Percentiles rank a stretch among this genome's conserved stretches.
Evolutionary conservation across 2,888 invertebrate species (phyloP).

Genomic region (Hetaerina titia): DNA sequence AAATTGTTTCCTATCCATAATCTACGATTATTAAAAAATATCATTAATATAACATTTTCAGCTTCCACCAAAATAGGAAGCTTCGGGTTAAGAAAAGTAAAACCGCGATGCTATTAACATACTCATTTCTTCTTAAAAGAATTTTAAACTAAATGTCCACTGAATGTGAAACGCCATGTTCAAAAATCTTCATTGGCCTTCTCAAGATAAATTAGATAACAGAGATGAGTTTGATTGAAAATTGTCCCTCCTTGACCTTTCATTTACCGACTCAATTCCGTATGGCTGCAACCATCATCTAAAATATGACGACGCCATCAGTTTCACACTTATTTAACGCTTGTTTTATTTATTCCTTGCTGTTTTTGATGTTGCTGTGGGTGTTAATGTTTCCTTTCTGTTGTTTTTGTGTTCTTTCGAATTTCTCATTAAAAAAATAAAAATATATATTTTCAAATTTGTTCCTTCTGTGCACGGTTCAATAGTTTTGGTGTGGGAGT

Average conservation of each 20-base stretch:
- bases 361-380: conserved; percentile 62
- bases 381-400: conserved; percentile 41
- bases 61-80: too few species aligned
- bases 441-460: conserved; percentile 33
- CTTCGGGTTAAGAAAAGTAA: too few species aligned
- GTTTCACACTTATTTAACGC: conserved; percentile 54
- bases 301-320: conserved; percentile 19
- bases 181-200: too few species aligned
- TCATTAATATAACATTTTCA: too few species aligned
- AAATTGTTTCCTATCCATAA: too few species aligned
- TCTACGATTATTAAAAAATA: too few species aligned
- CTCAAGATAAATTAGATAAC: too few species aligned
- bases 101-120: too few species aligned
- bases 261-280: background rate
- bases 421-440: background rate
- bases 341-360: conserved; percentile 43
- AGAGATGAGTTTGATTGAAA: background rate
- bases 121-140: too few species aligned
- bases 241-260: background rate
- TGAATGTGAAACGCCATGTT: too few species aligned
- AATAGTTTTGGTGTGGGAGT: conserved; percentile 57
- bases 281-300: conserved; percentile 29
- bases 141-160: too few species aligned
- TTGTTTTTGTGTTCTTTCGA: conserved; percentile 54
- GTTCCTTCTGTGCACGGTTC: conserved; percentile 43